phyloP scores from a whole-genome alignment of 1,140 invertebrate species.

The Polypedilum pembai region DNA sequence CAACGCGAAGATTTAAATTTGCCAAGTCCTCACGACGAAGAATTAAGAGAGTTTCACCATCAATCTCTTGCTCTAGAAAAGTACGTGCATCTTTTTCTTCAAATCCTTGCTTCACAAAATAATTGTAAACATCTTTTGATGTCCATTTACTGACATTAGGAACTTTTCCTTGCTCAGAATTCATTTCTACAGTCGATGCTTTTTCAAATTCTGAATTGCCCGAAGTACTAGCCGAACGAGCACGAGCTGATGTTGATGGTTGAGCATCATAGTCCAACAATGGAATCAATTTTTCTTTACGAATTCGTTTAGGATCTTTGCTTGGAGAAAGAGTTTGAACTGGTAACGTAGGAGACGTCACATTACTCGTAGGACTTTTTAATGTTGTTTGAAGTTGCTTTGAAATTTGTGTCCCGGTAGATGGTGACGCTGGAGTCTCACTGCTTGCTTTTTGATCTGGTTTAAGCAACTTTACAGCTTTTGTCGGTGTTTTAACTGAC shows the following conservation, averaged over 20 bases:
- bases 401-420: too few relatives aligned
- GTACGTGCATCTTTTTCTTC: neutral
- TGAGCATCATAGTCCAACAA: neutral
- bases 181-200: neutral
- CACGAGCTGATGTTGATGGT: neutral
- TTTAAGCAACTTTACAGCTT: neutral
- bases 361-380: too few relatives aligned
- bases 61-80: neutral
- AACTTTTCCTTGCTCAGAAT: neutral
- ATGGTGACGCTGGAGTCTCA: too few relatives aligned
- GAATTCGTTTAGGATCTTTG: neutral
- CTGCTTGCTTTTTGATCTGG: neutral
- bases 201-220: neutral
- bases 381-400: too few relatives aligned
- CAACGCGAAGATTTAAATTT: neutral
- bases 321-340: neutral
- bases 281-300: neutral
- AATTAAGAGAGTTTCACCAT: neutral
- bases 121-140: neutral
- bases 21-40: neutral
- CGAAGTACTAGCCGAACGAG: neutral
- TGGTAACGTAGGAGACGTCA: neutral
- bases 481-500: neutral
- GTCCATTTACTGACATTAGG: constrained; percentile 1
- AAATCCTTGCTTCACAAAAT: neutral